Conservation (phyloP, 2,113 vertebrate genomes). For the Syngnathus typhle region DNA sequence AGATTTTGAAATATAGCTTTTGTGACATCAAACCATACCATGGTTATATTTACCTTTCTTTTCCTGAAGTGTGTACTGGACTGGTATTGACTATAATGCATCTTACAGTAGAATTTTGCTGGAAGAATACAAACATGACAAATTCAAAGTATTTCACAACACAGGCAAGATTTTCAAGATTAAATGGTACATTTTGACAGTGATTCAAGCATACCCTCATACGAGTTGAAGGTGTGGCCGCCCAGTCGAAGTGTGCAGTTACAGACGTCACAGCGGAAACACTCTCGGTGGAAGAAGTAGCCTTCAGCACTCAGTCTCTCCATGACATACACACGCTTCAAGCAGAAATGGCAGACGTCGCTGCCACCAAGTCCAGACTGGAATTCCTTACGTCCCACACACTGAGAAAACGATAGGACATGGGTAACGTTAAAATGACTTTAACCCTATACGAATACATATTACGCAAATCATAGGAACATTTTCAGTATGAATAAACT, state of each 20-base stretch:
- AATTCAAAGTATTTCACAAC: not conserved
- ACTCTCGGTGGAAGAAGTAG: constrained; percentile 91
- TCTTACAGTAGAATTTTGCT: constrained; percentile 95
- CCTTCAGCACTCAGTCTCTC: constrained; percentile 90
- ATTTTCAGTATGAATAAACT: not conserved
- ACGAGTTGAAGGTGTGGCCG: constrained; percentile 79
- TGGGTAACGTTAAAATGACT: not conserved
- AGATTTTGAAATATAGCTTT: no score
- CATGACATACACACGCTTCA: constrained; percentile 90
- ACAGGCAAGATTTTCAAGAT: not conserved
- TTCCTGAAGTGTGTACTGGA: constrained; percentile 51
- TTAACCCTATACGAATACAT: not conserved
- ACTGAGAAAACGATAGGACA: constrained; percentile 59
- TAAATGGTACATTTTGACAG: not conserved
- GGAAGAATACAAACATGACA: constrained; percentile 23
- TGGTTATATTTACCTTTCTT: constrained; percentile 49
- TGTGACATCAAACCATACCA: no score
- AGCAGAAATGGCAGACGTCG: constrained; percentile 87
- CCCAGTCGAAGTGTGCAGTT: constrained; percentile 80
- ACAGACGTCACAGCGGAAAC: constrained; percentile 88
- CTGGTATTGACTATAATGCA: constrained; percentile 83
- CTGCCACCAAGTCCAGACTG: constrained; percentile 80
- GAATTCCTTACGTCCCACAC: constrained; percentile 71
- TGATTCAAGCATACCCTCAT: constrained; percentile 51
- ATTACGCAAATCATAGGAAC: not conserved